phyloP scores from a whole-genome alignment of 2,113 vertebrate species.

The Psammodynastes pulverulentus region DNA sequence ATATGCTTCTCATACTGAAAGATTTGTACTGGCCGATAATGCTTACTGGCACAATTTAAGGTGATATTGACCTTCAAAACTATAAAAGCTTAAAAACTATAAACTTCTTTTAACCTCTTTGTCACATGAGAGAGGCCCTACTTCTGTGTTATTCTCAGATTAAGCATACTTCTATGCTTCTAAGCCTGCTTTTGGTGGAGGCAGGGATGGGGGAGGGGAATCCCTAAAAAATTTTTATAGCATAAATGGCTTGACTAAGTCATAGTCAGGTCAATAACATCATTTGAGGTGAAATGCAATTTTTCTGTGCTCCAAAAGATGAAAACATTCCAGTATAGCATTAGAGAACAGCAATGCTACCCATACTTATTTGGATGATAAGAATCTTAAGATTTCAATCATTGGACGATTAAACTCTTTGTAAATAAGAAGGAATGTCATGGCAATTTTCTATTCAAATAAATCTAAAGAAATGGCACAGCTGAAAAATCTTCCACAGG shows the following conservation, averaged over 20 bases:
- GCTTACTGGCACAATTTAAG: neutral
- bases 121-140: neutral
- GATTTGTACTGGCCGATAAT: neutral
- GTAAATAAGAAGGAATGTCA: neutral
- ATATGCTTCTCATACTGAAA: neutral
- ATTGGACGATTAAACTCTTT: neutral
- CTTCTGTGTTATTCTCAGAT: neutral
- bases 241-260: neutral
- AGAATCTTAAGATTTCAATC: neutral
- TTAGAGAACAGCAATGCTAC: neutral
- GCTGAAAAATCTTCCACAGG: neutral
- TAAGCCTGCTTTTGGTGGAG: neutral
- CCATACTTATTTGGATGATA: neutral
- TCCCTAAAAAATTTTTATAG: neutral
- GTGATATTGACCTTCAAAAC: neutral
- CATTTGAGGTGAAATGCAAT: neutral
- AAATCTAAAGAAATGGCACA: neutral
- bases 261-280: neutral
- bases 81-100: neutral
- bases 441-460: neutral
- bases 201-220: rapidly evolving
- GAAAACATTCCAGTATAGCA: neutral
- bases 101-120: neutral
- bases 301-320: neutral
- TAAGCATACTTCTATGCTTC: neutral